Evolutionary conservation across 2,888 invertebrate genomes (phyloP).

Genomic region (Lochmaea crataegi): DNA sequence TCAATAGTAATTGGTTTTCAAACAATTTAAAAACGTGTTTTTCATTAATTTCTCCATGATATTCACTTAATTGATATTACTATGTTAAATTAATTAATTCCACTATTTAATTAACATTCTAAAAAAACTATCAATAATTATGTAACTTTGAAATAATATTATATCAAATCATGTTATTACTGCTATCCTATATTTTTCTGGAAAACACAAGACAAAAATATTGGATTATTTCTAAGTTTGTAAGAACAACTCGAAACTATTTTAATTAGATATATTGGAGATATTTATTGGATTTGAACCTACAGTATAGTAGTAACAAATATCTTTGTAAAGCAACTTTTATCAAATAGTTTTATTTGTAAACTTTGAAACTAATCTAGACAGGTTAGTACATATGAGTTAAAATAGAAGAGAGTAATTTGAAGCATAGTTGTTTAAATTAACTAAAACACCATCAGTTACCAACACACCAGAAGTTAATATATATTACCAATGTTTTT

Average conservation of each 20-base stretch:
- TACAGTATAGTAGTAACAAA: constrained; percentile 17
- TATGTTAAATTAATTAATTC: no score
- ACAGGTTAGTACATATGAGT: constrained; percentile 2
- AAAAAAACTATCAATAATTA: no score
- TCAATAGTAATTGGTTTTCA: no score
- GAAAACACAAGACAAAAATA: neutral
- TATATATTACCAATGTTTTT: neutral
- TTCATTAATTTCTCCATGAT: no score
- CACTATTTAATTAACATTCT: no score
- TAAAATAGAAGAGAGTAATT: neutral
- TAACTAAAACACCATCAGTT: neutral
- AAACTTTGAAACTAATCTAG: constrained; percentile 23
- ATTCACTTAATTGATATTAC: no score
- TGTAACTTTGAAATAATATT: no score
- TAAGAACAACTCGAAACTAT: constrained; percentile 17
- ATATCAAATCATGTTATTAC: no score
- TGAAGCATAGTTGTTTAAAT: neutral
- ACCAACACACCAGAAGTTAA: neutral
- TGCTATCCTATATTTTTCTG: no score
- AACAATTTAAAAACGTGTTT: no score
- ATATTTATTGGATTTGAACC: constrained; percentile 23
- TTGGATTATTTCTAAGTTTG: neutral
- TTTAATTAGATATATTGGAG: constrained; percentile 26
- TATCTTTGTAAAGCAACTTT: constrained; percentile 13
- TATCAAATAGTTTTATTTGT: constrained; percentile 22